Evolutionary conservation across 2,888 invertebrate species (phyloP).

Genomic region (Chirona hameri): DNA sequence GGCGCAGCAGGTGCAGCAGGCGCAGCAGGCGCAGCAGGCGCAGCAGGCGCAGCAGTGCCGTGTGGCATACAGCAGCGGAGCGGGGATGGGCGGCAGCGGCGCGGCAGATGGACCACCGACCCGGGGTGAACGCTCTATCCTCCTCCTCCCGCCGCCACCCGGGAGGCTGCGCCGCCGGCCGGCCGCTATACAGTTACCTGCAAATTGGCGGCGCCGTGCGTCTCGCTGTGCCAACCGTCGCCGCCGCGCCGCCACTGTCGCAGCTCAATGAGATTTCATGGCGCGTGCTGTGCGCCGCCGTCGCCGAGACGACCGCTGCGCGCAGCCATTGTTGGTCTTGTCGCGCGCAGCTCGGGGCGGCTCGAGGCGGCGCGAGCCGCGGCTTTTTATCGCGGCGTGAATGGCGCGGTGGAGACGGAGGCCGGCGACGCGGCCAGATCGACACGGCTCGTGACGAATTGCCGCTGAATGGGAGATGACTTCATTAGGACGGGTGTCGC

Average conservation of each 20-base stretch:
- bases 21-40: too few relatives aligned
- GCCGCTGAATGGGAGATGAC: not conserved
- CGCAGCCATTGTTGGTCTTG: not conserved
- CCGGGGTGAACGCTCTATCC: slow-evolving; percentile 12
- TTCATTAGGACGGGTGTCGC: not conserved
- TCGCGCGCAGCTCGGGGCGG: not conserved
- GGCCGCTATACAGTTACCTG: not conserved
- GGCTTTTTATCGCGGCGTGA: slow-evolving; percentile 5
- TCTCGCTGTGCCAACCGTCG: not conserved
- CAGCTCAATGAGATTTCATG: slow-evolving; percentile 24
- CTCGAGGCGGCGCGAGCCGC: not conserved
- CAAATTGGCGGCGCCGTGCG: slow-evolving; percentile 6
- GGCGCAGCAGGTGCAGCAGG: too few relatives aligned
- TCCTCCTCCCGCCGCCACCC: not conserved
- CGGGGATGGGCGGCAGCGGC: not conserved
- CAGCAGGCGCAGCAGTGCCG: not conserved
- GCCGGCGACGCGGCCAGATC: not conserved
- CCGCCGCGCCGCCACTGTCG: not conserved
- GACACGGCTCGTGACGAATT: not conserved
- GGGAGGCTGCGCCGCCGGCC: not conserved
- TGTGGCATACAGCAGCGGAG: not conserved
- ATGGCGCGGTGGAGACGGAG: not conserved
- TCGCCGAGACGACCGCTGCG: not conserved
- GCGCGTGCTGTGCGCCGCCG: not conserved
- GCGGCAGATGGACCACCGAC: not conserved